These are phyloP conservation scores for Mythimna impura DNA, from an alignment of 2,888 invertebrate species.

Conservation along the genomic window DNA sequence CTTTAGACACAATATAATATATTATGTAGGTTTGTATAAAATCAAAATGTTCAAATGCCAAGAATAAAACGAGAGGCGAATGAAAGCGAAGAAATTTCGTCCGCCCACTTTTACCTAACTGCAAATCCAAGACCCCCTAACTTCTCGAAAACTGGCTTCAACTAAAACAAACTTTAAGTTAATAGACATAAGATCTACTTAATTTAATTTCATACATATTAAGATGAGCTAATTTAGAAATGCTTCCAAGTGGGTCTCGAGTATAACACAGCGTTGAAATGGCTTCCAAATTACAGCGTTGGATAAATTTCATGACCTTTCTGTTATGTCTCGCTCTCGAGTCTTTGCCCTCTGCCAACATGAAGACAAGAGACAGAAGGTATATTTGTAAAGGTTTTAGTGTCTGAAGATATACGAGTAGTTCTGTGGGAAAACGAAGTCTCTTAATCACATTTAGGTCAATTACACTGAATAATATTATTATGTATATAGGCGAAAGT, in stretches of 20 bases:
- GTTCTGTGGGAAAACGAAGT: too few species aligned
- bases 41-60: not conserved
- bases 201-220: conserved; percentile 30
- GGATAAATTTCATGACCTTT: conserved; percentile 68
- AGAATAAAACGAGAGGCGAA: not conserved
- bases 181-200: conserved; percentile 10
- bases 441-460: too few species aligned
- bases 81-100: not conserved
- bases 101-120: not conserved
- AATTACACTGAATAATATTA: too few species aligned
- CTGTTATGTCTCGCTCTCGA: conserved; percentile 46
- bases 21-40: not conserved
- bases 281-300: conserved; percentile 67
- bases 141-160: not conserved
- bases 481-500: too few species aligned
- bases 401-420: not conserved
- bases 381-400: not conserved
- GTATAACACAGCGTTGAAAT: conserved; percentile 57
- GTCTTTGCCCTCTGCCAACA: conserved; percentile 38
- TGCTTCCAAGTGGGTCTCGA: conserved; percentile 44
- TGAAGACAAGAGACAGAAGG: conserved; percentile 8
- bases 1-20: too few species aligned
- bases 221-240: conserved; percentile 47
- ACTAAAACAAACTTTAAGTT: conserved; percentile 20
- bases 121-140: not conserved